Evolutionary conservation across 2,113 vertebrate species (phyloP).

Genomic region (Ardeotis arabs): DNA sequence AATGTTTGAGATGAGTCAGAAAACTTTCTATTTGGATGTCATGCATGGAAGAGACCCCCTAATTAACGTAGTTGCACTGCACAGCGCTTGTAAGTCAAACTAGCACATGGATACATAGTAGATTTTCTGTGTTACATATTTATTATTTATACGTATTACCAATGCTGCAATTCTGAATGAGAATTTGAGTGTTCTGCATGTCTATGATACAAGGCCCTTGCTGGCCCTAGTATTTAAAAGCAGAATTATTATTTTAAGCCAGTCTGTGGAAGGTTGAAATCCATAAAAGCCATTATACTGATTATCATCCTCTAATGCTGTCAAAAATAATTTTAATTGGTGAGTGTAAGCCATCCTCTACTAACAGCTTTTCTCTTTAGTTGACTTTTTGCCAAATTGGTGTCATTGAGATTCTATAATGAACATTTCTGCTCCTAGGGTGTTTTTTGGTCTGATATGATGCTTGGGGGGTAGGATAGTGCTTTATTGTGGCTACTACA

Average conservation of each 20-base stretch:
- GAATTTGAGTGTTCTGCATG: neutral
- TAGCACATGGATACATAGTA: accelerated
- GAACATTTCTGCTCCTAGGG: neutral
- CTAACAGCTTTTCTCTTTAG: conserved; percentile 45
- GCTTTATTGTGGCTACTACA: neutral
- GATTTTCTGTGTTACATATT: neutral
- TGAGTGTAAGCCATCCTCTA: neutral
- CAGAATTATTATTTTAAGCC: conserved; percentile 47
- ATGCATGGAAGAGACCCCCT: neutral
- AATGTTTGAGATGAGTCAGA: neutral
- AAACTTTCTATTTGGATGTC: neutral
- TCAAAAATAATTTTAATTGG: conserved; percentile 47
- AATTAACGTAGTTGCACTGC: neutral
- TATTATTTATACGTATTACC: neutral
- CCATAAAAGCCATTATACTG: conserved; percentile 42
- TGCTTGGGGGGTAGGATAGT: neutral
- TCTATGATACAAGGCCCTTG: neutral
- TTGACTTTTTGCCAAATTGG: conserved; percentile 27
- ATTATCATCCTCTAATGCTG: conserved; percentile 29
- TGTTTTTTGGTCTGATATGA: neutral
- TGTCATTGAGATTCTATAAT: neutral
- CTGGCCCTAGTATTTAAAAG: conserved; percentile 6
- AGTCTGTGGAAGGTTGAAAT: conserved; percentile 26
- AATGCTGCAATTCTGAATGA: neutral
- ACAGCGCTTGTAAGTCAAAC: neutral